Evolutionary conservation across 1,140 invertebrate species (phyloP).

Genomic region (Drosophila punjabiensis): DNA sequence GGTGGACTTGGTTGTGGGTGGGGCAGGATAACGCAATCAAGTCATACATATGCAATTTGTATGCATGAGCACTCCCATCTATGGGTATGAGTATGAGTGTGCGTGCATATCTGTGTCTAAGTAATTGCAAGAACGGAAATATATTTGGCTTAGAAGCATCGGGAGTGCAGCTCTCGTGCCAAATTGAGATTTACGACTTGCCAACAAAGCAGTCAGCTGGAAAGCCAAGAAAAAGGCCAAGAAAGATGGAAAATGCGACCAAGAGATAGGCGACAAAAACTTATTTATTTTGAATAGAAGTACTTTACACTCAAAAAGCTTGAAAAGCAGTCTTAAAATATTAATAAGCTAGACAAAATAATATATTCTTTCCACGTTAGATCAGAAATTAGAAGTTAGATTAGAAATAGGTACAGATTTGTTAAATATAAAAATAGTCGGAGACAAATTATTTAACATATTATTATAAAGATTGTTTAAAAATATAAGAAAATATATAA

Average conservation of each 20-base stretch:
- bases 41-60: constrained; percentile 50
- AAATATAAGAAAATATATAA: neutral
- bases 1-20: neutral
- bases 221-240: constrained; percentile 8
- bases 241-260: neutral
- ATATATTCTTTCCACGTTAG: no score
- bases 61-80: constrained; percentile 38
- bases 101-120: constrained; percentile 15
- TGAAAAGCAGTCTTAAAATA: no score
- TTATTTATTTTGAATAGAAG: neutral
- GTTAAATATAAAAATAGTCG: no score
- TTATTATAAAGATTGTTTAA: neutral
- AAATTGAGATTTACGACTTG: constrained; percentile 70
- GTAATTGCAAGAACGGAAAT: constrained; percentile 22
- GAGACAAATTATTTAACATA: no score
- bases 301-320: neutral
- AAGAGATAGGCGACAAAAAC: neutral
- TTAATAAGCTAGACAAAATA: no score
- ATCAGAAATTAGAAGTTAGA: no score
- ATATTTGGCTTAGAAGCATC: constrained; percentile 41
- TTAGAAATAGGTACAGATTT: no score
- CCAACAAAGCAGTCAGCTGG: constrained; percentile 36
- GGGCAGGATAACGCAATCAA: constrained; percentile 50
- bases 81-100: neutral
- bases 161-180: constrained; percentile 37